Evolutionary conservation across 2,888 invertebrate genomes (phyloP), one percentile per base, ranked within the genome.

Genomic region (Acanthosepion lycidas): DNA sequence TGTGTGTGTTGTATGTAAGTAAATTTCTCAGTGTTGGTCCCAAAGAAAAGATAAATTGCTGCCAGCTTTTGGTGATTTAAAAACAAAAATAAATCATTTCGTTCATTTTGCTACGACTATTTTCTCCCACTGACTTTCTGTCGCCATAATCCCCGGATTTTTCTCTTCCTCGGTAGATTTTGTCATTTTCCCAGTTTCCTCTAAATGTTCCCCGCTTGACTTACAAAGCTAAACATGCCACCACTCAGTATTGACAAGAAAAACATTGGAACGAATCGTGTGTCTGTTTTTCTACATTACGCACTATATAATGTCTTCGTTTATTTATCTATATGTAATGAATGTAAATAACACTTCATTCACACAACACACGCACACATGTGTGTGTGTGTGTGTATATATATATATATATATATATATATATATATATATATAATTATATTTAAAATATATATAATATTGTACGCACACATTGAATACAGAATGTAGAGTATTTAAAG

Each of bases 151-250:
- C 59, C 23, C 6, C 59, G 59, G 59, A 59, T 23, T 59, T 23
- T 59, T 20, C 23, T 15, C 78, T 78, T 78, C n/a, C 78, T n/a
- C n/a, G n/a, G 15, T n/a, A 78, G n/a, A 15, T n/a, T 78, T n/a
- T 78, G n/a, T 33, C 78, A 2, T n/a, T 78, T 33, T 23, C 12
- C 78, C 78, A 33, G 12, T 33, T 33, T n/a, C 6, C 33, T 6
- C 78, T 78, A 78, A 78, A 78, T 78, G 78, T 78, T n/a, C 33
- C 78, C 33, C 33, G 78, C 78, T 78, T 78, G 78, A 78, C 78
- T 78, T 78, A 78, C 33, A 78, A 78, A 78, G 78, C n/a, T 33
- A 78, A 78, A 78, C 78, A 78, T 78, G 78, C 78, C 78, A 78
- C 78, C 78, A 15, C 18, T 12, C n/a, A 78, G 33, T 78, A 78